Evolutionary conservation across 2,888 invertebrate genomes (phyloP).

Genomic region (Harmothoe impar): DNA sequence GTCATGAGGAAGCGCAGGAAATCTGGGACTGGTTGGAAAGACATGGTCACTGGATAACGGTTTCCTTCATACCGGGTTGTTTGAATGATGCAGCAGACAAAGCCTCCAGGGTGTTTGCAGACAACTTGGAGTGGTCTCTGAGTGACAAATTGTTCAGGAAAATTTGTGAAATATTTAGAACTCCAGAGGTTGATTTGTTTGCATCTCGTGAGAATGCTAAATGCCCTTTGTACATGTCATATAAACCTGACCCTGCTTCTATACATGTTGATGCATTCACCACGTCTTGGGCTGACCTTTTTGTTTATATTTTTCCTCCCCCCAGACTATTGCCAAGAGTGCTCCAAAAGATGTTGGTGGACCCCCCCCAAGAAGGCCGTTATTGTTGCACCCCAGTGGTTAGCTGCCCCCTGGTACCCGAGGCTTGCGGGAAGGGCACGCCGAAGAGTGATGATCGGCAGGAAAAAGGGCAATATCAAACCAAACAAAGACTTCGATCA

Average conservation of each 20-base stretch:
- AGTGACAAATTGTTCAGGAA: not conserved
- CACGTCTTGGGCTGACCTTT: not conserved
- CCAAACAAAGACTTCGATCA: not conserved
- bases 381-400: not conserved
- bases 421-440: not conserved
- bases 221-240: not conserved
- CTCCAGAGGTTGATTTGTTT: not conserved
- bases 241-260: too few relatives aligned
- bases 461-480: not conserved
- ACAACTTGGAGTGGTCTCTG: not conserved
- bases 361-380: not conserved
- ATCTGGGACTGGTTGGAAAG: not conserved
- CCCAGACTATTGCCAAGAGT: not conserved
- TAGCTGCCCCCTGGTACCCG: not conserved
- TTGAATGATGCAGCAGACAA: not conserved
- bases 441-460: not conserved
- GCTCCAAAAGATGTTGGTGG: not conserved
- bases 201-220: not conserved
- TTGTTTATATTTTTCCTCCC: not conserved
- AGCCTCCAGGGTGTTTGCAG: not conserved
- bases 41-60: not conserved
- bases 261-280: not conserved
- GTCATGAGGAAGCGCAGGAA: not conserved
- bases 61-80: not conserved
- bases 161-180: not conserved